phyloP scores from a whole-genome alignment of 2,113 vertebrate species.

The Strigops habroptila region DNA sequence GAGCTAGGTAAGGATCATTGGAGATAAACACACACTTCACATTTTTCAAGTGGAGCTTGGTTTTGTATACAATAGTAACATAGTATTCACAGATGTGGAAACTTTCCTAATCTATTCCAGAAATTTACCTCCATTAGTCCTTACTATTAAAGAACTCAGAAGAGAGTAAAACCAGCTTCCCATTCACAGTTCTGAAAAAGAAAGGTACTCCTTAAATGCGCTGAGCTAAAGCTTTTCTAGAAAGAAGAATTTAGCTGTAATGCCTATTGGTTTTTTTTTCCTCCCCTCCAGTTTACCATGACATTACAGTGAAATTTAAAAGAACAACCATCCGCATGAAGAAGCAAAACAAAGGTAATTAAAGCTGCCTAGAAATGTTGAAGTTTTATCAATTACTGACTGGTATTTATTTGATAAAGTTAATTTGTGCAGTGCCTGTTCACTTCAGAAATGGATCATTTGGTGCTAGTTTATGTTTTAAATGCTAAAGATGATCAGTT shows the following conservation, averaged over 20 bases:
- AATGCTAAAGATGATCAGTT: background rate
- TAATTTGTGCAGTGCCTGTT: background rate
- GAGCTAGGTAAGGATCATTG: background rate
- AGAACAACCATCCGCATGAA: conserved; percentile 88
- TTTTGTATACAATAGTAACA: background rate
- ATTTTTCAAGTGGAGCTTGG: background rate
- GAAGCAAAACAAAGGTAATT: conserved; percentile 87
- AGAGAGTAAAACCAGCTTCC: background rate
- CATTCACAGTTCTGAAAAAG: background rate
- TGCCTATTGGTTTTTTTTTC: background rate
- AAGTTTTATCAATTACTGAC: background rate
- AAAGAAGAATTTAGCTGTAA: background rate
- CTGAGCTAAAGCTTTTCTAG: background rate
- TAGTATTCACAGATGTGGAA: background rate
- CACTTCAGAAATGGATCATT: background rate
- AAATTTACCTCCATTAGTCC: background rate
- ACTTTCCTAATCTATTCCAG: background rate
- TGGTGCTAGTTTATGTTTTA: background rate
- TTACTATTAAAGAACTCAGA: background rate
- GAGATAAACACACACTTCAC: background rate
- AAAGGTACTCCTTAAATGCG: background rate
- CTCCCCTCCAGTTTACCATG: conserved; percentile 84
- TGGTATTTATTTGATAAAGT: background rate
- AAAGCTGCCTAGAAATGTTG: background rate
- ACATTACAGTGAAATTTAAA: conserved; percentile 85